A percentile compares a stretch with the other conserved stretches of the same genome.
phyloP scores from a whole-genome alignment of 2,113 vertebrate genomes.

The Formicarius rufipectus region DNA sequence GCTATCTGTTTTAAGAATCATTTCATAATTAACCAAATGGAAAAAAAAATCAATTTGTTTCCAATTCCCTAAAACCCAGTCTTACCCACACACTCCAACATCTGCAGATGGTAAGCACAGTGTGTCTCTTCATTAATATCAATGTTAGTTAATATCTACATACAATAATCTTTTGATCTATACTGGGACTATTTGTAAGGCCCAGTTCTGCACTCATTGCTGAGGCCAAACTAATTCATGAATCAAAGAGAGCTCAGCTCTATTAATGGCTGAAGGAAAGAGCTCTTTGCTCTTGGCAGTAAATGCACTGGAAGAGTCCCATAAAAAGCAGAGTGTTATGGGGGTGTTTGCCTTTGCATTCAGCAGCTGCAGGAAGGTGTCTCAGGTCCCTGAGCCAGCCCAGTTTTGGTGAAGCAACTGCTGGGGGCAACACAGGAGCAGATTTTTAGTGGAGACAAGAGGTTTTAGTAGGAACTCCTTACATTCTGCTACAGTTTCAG shows the following conservation, averaged over 20 bases:
- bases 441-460: background rate
- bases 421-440: background rate
- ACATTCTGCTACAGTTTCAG: background rate
- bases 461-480: background rate
- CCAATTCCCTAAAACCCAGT: slow-evolving; percentile 12
- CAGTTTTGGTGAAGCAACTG: background rate
- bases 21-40: slow-evolving; percentile 10
- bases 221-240: background rate
- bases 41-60: background rate
- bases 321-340: background rate
- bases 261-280: background rate
- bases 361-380: background rate
- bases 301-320: background rate
- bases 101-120: slow-evolving; percentile 17
- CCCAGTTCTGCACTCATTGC: background rate
- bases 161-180: background rate
- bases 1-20: background rate
- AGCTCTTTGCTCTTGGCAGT: slow-evolving; percentile 1
- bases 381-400: background rate
- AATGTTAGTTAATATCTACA: background rate
- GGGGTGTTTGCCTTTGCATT: background rate
- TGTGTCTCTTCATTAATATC: background rate
- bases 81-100: slow-evolving; percentile 29
- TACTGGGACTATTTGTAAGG: background rate
- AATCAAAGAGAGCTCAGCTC: slow-evolving; percentile 2